Evolutionary conservation across 1,140 invertebrate genomes (phyloP), one percentile per base, ranked within the genome.

Genomic region (Bacillus rossius): DNA sequence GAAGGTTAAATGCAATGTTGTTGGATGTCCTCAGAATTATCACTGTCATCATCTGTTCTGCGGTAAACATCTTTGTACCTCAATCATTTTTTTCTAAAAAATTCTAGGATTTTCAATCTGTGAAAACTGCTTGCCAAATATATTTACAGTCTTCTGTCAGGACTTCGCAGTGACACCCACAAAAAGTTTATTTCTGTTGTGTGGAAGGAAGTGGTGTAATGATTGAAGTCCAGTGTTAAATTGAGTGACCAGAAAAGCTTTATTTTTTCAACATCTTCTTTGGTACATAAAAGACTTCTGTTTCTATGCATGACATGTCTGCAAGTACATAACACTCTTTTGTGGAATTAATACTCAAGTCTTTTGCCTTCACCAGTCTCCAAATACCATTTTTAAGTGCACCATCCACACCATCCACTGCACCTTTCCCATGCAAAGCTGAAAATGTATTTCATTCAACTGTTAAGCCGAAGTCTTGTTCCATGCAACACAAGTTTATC

Each of bases 401-500:
- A n/a, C 65, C 67, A 4, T 61, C 62, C 13, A 65, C 53, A 8
- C 63, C 61, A 57, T 69, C 67, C 41, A 67, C 61, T 16, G 58
- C 48, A 17, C 55, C 59, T 55, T 69, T 71, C 14, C 69, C 68
- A 54, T 69, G 69, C 13, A 37, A 51, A 10, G 64, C 67, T 29
- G 65, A 60, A 62, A 60, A 67, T 67, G 67, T 53, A 45, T 63
- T 23, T 66, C 69, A 71, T 48, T 70, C 63, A 7, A 59, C 66
- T 37, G 49, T 38, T 10, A 71, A 16, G 13, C 52, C 49, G 54
- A 65, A 66, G 57, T 68, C 64, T 16, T 63, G 41, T 51, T 60
- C 14, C 34, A 67, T 60, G 23, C 50, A 34, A 38, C 65, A 62
- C 1, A 71, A 49, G 43, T 71, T 70, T 8, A 55, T 17, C 45